Base-by-base conservation (phyloP, 2,797 vertebrate species). In the Myotis myotis region DNA sequence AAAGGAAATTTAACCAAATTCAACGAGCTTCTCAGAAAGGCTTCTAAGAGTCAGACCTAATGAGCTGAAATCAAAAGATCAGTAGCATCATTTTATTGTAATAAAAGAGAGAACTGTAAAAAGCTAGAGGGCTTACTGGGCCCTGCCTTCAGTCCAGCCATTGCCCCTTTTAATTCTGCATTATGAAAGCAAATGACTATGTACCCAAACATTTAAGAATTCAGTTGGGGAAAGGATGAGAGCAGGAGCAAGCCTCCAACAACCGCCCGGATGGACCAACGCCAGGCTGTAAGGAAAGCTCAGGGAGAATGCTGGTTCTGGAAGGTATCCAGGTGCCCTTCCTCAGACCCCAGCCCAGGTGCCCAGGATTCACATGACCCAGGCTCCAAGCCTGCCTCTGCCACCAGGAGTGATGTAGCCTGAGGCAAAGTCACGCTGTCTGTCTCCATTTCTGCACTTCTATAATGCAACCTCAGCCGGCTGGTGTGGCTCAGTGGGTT, bases 1-100 rank as follows among this genome's bases (percentile, higher is more conserved):
- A 91, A 90, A 44, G 57, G 13, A 84, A 78, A 75, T 11, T 30
- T 51, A 33, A 76, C 51, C 33, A 82, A 96, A 95, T 88, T 80
- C 85, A 62, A 19, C 70, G 28, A 82, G 74, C 68, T 51, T 70
- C 66, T 93, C 80, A 71, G 64, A 91, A 91, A 89, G 71, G 28
- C 53, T 81, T 82, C 87, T 51, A 36, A 79, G 64, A 92, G 23
- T 83, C 79, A 80, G 38, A 79, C 10, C 44, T 87, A 53, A 70
- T 44, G 74, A 82, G 76, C 51, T 87, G 71, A 82, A 94, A 86
- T n/a, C 38, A 79, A 74, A 94, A 94, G 72, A 80, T 44, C 79
- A 88, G 36, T 36, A 41, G 22, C 38, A 28, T n/a, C 36, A 60
- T 38, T 70, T 80, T 36, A 47, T 41, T 74, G 16, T n/a, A 47